phyloP scores from a whole-genome alignment of 2,888 invertebrate species.

The Deilephila porcellus region DNA sequence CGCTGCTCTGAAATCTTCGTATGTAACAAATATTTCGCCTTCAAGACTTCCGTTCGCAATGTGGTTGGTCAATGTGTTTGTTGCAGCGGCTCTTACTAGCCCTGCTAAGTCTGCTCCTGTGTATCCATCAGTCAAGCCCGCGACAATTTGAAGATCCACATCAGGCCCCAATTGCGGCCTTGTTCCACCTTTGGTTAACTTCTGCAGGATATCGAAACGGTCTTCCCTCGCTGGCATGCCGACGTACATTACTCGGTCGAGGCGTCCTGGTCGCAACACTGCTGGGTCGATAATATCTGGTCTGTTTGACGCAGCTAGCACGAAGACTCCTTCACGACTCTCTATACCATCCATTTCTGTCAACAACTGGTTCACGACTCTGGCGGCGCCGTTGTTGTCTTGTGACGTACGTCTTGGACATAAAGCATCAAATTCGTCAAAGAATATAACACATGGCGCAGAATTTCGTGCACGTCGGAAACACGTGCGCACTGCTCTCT shows the following conservation, averaged over 20 bases:
- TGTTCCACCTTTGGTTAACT: constrained; percentile 95
- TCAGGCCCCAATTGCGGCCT: constrained; percentile 90
- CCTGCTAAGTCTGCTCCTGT: constrained; percentile 98
- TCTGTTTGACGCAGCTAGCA: constrained; percentile 98
- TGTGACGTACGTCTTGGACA: constrained; percentile 95
- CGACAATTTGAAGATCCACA: constrained; percentile 90
- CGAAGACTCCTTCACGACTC: constrained; percentile 94
- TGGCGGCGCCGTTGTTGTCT: constrained; percentile 88
- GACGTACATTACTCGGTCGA: constrained; percentile 95
- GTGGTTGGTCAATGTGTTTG: constrained; percentile 91
- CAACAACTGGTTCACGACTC: constrained; percentile 98
- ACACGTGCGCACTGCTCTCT: constrained; percentile 97
- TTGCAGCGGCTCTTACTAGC: constrained; percentile 94
- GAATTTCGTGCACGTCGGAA: constrained; percentile 98
- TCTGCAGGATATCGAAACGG: constrained; percentile 93
- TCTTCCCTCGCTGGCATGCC: constrained; percentile 93
- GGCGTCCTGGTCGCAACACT: constrained; percentile 93
- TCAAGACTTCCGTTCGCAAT: constrained; percentile 84
- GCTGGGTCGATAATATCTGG: constrained; percentile 99
- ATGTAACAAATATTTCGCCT: constrained; percentile 86
- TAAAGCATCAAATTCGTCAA: constrained; percentile 98
- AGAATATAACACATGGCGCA: constrained; percentile 99
- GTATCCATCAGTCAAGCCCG: constrained; percentile 89
- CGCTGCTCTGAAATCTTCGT: constrained; percentile 91
- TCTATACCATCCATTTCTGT: constrained; percentile 99